A percentile compares a stretch with the other conserved stretches of the same genome.
These are phyloP conservation scores for Patella depressa DNA, from an alignment of 2,888 invertebrate genomes.

Conservation along the genomic window DNA sequence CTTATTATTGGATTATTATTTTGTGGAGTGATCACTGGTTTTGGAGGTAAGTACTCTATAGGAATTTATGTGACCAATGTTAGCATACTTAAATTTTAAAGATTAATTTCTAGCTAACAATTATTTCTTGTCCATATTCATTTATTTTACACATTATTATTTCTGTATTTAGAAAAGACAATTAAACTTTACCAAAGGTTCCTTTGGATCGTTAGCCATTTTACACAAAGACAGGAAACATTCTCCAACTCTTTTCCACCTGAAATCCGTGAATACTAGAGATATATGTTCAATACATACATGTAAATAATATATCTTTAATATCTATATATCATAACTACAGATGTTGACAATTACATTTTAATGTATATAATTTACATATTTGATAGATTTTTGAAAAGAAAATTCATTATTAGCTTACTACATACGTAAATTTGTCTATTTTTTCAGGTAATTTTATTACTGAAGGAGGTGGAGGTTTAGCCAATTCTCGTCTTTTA, in stretches of 20 bases:
- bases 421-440: conserved; percentile 58
- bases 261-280: conserved; percentile 41
- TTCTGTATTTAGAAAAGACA: conserved; percentile 10
- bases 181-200: conserved; percentile 56
- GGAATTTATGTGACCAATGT: too few relatives aligned
- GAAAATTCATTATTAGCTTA: neutral
- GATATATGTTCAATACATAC: neutral
- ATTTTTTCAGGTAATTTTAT: conserved; percentile 61
- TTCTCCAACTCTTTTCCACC: conserved; percentile 70
- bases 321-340: too few relatives aligned
- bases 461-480: conserved; percentile 53
- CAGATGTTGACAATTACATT: too few relatives aligned
- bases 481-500: conserved; percentile 61
- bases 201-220: conserved; percentile 51
- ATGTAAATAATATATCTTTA: too few relatives aligned
- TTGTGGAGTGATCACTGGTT: too few relatives aligned
- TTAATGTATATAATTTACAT: too few relatives aligned
- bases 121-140: too few relatives aligned
- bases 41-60: too few relatives aligned
- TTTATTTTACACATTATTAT: neutral
- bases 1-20: too few relatives aligned
- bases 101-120: too few relatives aligned
- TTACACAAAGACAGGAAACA: conserved; percentile 65
- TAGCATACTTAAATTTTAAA: too few relatives aligned
- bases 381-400: too few relatives aligned